phyloP scores from a whole-genome alignment of 2,888 invertebrate species.

The Callyntrura guangdongensis region DNA sequence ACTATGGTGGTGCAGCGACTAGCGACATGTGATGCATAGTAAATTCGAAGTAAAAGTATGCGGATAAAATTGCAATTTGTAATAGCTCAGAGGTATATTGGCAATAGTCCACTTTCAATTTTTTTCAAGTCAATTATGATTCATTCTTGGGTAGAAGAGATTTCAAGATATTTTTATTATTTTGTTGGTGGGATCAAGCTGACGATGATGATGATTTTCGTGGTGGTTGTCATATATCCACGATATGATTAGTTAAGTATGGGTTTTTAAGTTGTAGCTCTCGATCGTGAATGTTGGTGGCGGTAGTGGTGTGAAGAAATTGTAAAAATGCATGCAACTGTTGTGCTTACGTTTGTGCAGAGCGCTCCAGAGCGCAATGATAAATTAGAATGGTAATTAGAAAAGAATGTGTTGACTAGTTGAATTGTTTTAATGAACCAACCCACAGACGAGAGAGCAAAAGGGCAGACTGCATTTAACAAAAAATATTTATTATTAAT shows the following conservation, averaged over 20 bases:
- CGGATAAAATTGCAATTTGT: constrained; percentile 65
- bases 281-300: neutral
- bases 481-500: constrained; percentile 35
- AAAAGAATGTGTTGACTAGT: constrained; percentile 62
- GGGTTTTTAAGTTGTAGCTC: neutral
- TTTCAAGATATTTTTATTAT: constrained; percentile 34
- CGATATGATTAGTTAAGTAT: neutral
- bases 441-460: constrained; percentile 36
- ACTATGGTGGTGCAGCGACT: neutral
- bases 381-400: constrained; percentile 47
- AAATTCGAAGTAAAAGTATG: constrained; percentile 6
- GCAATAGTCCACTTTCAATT: constrained; percentile 61
- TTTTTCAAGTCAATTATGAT: constrained; percentile 5
- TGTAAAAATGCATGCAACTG: neutral
- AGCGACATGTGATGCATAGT: constrained; percentile 19
- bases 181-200: neutral
- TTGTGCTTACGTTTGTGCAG: neutral
- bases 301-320: constrained; percentile 30
- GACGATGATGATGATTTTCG: neutral
- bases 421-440: constrained; percentile 43
- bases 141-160: neutral
- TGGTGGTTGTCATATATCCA: neutral
- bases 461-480: constrained; percentile 30
- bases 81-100: constrained; percentile 35
- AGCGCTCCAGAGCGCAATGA: constrained; percentile 3